Conservation (phyloP, 2,797 vertebrate genomes). For the Enteromius thamalakanensis region DNA sequence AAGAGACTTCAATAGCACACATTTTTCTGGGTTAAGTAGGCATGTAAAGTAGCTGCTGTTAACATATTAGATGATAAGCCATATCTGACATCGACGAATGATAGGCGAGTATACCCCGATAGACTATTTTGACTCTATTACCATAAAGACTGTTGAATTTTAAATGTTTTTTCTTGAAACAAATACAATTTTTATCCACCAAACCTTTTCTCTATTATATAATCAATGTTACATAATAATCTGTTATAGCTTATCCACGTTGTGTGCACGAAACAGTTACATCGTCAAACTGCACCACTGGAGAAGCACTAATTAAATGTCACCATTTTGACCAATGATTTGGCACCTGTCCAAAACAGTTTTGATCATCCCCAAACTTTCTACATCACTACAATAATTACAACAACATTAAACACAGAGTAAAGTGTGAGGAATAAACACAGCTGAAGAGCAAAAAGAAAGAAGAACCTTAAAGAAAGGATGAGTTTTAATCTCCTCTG, state of each 20-base stretch:
- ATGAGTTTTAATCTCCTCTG: conserved; percentile 88
- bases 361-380: not conserved
- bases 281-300: not conserved
- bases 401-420: not conserved
- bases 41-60: too few relatives aligned
- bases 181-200: too few relatives aligned
- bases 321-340: not conserved
- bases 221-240: not conserved
- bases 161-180: too few relatives aligned
- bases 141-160: too few relatives aligned
- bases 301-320: not conserved
- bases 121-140: too few relatives aligned
- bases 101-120: too few relatives aligned
- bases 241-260: not conserved
- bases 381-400: conserved; percentile 1
- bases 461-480: conserved; percentile 85
- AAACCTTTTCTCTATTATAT: not conserved
- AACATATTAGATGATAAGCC: too few relatives aligned
- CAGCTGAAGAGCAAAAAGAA: not conserved
- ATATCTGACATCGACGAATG: too few relatives aligned
- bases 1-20: too few relatives aligned
- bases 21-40: too few relatives aligned
- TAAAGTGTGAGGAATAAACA: not conserved
- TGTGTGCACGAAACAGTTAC: not conserved
- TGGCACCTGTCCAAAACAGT: not conserved